Evolutionary conservation across 2,797 vertebrate genomes (phyloP).

Genomic region (Dipus sagitta): DNA sequence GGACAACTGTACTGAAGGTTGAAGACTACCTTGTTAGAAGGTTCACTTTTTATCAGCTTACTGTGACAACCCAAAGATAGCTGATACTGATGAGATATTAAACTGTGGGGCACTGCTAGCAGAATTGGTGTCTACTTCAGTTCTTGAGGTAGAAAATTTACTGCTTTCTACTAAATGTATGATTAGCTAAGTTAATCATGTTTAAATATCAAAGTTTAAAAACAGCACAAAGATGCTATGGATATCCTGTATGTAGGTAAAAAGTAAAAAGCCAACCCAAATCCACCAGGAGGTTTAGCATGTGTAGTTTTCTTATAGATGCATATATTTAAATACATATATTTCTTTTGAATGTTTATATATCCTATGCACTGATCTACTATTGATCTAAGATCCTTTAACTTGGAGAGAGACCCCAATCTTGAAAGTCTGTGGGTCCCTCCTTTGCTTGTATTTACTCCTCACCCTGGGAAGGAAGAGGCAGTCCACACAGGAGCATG

Average conservation of each 20-base stretch:
- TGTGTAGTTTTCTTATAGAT: not conserved
- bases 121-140: not conserved
- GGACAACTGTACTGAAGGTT: not conserved
- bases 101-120: fast-evolving
- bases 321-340: not conserved
- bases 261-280: constrained; percentile 36
- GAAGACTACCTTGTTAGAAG: not conserved
- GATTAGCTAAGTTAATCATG: not conserved
- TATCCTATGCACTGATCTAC: not conserved
- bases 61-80: not conserved
- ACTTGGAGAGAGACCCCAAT: not conserved
- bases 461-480: not conserved
- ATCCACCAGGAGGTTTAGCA: constrained; percentile 3
- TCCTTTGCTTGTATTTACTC: not conserved
- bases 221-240: constrained; percentile 27
- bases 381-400: not conserved
- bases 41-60: not conserved
- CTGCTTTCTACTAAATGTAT: not conserved
- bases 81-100: fast-evolving
- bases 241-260: not conserved
- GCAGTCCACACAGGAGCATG: fast-evolving
- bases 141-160: constrained; percentile 68
- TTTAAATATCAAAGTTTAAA: constrained; percentile 57
- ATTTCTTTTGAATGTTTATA: constrained; percentile 21
- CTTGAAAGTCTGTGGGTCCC: not conserved